Evolutionary conservation across 2,888 invertebrate species (phyloP), one percentile per base, ranked within the genome.

Genomic region (Spilosoma lubricipeda): DNA sequence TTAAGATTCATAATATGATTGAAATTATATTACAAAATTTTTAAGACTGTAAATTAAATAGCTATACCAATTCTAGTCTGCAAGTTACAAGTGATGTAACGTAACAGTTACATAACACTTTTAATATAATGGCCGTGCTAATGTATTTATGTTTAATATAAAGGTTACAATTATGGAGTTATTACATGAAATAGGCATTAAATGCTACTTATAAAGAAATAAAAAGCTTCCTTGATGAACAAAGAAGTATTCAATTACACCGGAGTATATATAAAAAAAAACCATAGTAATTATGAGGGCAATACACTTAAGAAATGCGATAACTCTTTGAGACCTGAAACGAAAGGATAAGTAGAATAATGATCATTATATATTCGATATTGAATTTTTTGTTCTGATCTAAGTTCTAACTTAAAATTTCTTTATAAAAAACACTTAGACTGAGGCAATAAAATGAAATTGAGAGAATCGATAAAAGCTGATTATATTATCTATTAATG

Each of bases 71-170:
- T 82, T 84, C 81, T 80, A 77, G 73, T 77, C 80, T 70, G 71
- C 65, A 48, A 59, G 76, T 73, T 78, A 76, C 79, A 71, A 69
- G 79, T 77, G 73, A 73, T 76, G 64, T 80, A 80, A 80, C 76
- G 85, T 86, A 88, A 89, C 77, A 72, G 70, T 90, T 89, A 85
- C 80, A 83, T 82, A 88, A 78, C 76, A 77, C 82, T 84, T 83
- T 85, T 77, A 72, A 72, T 75, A 64, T 30, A 13, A 63, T 45
- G 63, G n/a, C 59, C 48, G 33, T n/a, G 59, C 33, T 79, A 77
- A 82, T 80, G 73, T 81, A 80, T 30, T 63, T 30, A 63, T 59
- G 27, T 27, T 27, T 15, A 59, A 59, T 81, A 75, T 74, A 80
- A 82, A 82, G 77, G 78, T 79, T 76, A 80, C 71, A 70, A 71